These are phyloP conservation scores for Ceratina japonica DNA, from an alignment of 1,140 invertebrate species.

Conservation along the genomic window DNA sequence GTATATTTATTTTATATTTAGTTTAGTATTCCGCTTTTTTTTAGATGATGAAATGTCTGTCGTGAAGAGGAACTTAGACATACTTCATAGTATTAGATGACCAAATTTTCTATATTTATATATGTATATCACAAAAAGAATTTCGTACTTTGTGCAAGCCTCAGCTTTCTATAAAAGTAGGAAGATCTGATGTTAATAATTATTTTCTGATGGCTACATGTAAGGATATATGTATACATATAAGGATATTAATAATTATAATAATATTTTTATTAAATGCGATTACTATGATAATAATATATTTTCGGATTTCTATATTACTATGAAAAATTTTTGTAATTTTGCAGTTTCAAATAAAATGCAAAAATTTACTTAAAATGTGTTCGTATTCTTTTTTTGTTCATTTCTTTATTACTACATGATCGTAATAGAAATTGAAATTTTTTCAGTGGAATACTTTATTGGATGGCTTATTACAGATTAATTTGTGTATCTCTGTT, in stretches of 20 bases:
- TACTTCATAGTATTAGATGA: conserved; percentile 37
- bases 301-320: conserved; percentile 48
- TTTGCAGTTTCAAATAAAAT: conserved; percentile 51
- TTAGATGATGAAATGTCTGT: conserved; percentile 15
- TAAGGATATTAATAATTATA: too few relatives aligned
- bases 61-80: neutral
- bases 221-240: conserved; percentile 16
- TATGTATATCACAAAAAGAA: conserved; percentile 6
- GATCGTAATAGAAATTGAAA: too few relatives aligned
- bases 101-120: conserved; percentile 40
- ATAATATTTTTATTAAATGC: conserved; percentile 30
- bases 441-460: too few relatives aligned
- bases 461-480: too few relatives aligned
- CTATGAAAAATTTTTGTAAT: conserved; percentile 50
- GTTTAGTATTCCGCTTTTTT: conserved; percentile 11
- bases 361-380: too few relatives aligned
- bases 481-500: too few relatives aligned
- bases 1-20: conserved; percentile 20
- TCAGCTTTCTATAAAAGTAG: neutral
- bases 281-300: conserved; percentile 62
- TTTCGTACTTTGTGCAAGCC: conserved; percentile 21
- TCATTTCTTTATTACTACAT: too few relatives aligned
- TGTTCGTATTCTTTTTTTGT: too few relatives aligned
- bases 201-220: neutral
- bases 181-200: neutral